A percentile compares a stretch with the other conserved stretches of the same genome.
These are phyloP conservation scores for Cinclus cinclus DNA, from an alignment of 2,113 vertebrate genomes.

Conservation along the genomic window DNA sequence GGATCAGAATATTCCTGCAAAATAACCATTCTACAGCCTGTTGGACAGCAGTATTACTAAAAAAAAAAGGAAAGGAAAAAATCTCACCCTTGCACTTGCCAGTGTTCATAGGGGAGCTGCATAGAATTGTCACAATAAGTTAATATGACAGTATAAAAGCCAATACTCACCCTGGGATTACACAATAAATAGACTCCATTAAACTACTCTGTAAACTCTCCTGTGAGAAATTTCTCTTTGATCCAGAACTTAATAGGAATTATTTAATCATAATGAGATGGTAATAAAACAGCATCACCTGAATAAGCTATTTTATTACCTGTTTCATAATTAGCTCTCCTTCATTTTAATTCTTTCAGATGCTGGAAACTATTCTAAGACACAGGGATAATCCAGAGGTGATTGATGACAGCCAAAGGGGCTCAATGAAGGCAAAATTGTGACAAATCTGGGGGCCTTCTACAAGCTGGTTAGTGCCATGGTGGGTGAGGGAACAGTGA, in stretches of 20 bases:
- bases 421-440: not conserved
- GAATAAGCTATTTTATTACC: constrained; percentile 75
- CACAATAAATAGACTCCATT: constrained; percentile 75
- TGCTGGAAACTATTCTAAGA: not conserved
- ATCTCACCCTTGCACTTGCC: not conserved
- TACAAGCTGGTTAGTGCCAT: rapidly evolving
- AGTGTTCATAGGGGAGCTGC: not conserved
- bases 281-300: constrained; percentile 76
- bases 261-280: constrained; percentile 76
- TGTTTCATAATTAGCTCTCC: constrained; percentile 67
- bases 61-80: not conserved
- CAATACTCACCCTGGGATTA: constrained; percentile 62
- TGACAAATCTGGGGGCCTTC: not conserved
- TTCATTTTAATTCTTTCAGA: constrained; percentile 56
- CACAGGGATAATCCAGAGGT: not conserved
- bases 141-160: constrained; percentile 61
- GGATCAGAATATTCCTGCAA: not conserved
- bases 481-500: not conserved
- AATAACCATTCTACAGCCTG: not conserved
- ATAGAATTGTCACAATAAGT: constrained; percentile 36
- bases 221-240: constrained; percentile 72
- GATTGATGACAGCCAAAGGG: not conserved
- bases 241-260: constrained; percentile 75
- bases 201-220: constrained; percentile 68
- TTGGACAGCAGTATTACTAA: not conserved